Percentiles rank a stretch among this genome's conserved stretches.
Evolutionary conservation across 2,888 invertebrate species (phyloP).

Genomic region (Eumerus sabulonum): DNA sequence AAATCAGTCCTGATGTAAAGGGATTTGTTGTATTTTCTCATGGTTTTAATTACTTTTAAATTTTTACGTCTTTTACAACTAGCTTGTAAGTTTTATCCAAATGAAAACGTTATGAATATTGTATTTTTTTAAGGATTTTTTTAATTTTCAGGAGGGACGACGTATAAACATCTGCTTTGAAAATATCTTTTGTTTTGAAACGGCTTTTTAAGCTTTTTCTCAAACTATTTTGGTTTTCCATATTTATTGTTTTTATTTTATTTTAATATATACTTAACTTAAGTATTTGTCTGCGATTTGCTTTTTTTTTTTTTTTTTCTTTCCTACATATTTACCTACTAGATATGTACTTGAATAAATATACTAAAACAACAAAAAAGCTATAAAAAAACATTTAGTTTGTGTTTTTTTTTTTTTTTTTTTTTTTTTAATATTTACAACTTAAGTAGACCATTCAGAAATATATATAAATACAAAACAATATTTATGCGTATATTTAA

Average conservation of each 20-base stretch:
- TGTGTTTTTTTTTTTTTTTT: no score
- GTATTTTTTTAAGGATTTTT: background rate
- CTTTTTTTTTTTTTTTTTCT: conserved; percentile 27
- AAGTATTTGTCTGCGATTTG: conserved; percentile 20
- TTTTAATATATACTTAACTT: background rate
- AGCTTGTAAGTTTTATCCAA: conserved; percentile 44
- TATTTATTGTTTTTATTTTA: conserved; percentile 1
- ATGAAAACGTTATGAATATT: conserved; percentile 13
- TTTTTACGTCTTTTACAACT: conserved; percentile 6
- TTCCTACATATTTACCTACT: conserved; percentile 11
- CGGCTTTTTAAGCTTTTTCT: conserved; percentile 64
- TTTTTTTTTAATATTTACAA: conserved; percentile 30
- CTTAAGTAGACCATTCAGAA: conserved; percentile 12
- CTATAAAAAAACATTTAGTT: conserved; percentile 14
- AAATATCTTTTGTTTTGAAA: conserved; percentile 41
- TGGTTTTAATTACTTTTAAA: conserved; percentile 54
- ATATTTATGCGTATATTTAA: conserved; percentile 43
- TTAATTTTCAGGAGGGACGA: conserved; percentile 25
- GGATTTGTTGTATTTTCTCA: conserved; percentile 67
- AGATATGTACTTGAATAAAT: no score
- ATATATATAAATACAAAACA: conserved; percentile 17
- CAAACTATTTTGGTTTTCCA: background rate
- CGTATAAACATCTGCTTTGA: conserved; percentile 41
- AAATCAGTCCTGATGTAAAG: conserved; percentile 28
- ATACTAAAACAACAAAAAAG: background rate